A percentile compares a stretch with the other conserved stretches of the same genome.
Evolutionary conservation across 2,113 vertebrate species (phyloP).

Genomic region (Anguilla rostrata): DNA sequence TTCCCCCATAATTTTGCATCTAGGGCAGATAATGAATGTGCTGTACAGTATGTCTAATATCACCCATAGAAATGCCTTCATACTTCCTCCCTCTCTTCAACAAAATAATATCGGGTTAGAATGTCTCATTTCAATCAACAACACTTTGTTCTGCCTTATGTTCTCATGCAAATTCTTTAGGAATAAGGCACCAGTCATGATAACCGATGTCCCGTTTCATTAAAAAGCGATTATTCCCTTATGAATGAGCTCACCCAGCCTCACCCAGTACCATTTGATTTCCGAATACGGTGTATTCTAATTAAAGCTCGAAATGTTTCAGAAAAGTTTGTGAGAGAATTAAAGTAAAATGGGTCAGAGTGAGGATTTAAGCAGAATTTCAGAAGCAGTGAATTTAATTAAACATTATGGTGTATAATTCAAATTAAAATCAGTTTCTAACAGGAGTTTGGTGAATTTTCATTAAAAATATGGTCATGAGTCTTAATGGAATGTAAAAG

Average conservation of each 20-base stretch:
- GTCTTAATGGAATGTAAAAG: neutral
- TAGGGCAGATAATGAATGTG: neutral
- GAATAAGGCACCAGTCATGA: neutral
- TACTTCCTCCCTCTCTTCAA: neutral
- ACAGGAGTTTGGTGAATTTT: neutral
- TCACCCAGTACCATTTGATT: conserved; percentile 30
- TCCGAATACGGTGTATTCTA: conserved; percentile 8
- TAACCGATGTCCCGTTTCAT: conserved; percentile 20
- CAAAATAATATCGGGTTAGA: neutral
- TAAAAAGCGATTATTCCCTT: conserved; percentile 9
- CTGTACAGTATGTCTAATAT: neutral
- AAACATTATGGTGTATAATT: neutral
- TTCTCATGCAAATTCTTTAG: neutral
- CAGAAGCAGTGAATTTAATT: neutral
- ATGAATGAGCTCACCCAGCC: conserved; percentile 14
- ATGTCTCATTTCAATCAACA: neutral
- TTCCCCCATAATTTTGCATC: neutral
- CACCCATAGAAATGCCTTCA: neutral
- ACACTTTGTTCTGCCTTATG: neutral
- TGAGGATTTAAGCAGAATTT: neutral
- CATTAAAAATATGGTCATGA: neutral
- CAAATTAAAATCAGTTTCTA: neutral
- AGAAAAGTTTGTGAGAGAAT: neutral
- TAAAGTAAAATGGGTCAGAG: conserved; percentile 6
- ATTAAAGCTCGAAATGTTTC: conserved; percentile 17